Evolutionary conservation across 2,797 vertebrate genomes (phyloP).

Genomic region (Coccyzus lansbergi): DNA sequence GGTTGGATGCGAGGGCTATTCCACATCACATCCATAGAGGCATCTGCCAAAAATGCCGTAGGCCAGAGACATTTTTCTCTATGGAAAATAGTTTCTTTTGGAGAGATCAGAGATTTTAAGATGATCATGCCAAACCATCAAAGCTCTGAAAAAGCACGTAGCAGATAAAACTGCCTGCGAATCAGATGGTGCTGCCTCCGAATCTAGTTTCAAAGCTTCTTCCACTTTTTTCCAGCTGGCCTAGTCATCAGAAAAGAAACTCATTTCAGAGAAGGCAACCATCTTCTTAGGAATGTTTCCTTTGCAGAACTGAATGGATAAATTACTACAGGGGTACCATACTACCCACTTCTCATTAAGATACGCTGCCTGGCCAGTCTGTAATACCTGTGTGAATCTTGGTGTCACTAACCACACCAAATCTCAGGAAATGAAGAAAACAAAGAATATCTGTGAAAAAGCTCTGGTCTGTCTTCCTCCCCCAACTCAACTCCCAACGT

Average conservation of each 20-base stretch:
- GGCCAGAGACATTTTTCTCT: conserved; percentile 41
- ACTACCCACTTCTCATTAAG: not conserved
- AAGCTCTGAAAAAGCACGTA: conserved; percentile 50
- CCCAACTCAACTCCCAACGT: not conserved
- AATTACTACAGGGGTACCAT: not conserved
- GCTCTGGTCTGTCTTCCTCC: not conserved
- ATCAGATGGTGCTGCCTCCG: conserved; percentile 48
- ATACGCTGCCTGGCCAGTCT: not conserved
- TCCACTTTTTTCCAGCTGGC: conserved; percentile 46
- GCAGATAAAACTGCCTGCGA: conserved; percentile 46
- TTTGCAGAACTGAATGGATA: not conserved
- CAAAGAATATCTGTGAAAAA: not conserved
- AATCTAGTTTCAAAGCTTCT: conserved; percentile 48
- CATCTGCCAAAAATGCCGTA: conserved; percentile 42
- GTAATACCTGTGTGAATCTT: not conserved
- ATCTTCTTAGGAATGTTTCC: not conserved
- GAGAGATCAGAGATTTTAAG: conserved; percentile 57
- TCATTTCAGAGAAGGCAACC: not conserved
- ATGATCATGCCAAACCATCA: conserved; percentile 45
- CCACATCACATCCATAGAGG: conserved; percentile 41
- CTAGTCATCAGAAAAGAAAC: not conserved
- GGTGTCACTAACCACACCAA: not conserved
- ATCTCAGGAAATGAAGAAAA: not conserved
- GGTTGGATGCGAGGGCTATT: conserved; percentile 47
- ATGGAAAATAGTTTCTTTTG: conserved; percentile 55